Percentiles rank a stretch among this genome's conserved stretches.
Conservation (phyloP, 1,140 invertebrate species). For the Carposina sasakii region DNA sequence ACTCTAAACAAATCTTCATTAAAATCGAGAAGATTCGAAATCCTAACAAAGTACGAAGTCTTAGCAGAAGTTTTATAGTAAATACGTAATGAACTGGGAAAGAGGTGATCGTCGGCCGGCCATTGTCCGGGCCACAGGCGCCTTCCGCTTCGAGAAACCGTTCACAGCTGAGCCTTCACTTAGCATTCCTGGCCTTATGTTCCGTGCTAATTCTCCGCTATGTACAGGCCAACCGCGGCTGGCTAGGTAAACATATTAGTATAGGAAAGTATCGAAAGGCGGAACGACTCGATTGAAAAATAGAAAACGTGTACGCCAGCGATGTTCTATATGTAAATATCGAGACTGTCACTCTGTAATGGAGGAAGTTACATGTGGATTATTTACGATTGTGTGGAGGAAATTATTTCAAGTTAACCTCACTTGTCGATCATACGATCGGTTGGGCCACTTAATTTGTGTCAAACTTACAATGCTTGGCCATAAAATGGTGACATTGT, state of each 20-base stretch:
- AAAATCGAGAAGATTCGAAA: neutral
- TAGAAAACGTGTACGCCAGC: constrained; percentile 44
- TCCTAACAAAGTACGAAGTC: constrained; percentile 20
- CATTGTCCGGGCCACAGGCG: constrained; percentile 56
- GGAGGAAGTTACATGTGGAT: constrained; percentile 22
- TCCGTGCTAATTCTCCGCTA: constrained; percentile 22
- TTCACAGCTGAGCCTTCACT: constrained; percentile 34
- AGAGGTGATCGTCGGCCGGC: constrained; percentile 48
- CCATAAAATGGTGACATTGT: no score
- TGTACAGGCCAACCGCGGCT: constrained; percentile 29
- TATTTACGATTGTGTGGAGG: no score
- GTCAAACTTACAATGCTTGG: no score
- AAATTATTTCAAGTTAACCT: no score
- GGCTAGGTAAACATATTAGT: constrained; percentile 41
- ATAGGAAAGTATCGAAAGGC: constrained; percentile 65
- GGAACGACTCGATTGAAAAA: constrained; percentile 63
- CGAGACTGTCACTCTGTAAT: constrained; percentile 19
- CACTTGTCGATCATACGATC: no score
- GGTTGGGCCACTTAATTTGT: no score
- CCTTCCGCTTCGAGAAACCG: constrained; percentile 53
- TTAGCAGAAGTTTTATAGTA: constrained; percentile 51
- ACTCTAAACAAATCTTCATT: constrained; percentile 1
- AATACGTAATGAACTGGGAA: constrained; percentile 66
- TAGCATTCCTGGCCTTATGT: no score
- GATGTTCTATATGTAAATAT: constrained; percentile 38